Evolutionary conservation across 2,113 vertebrate species (phyloP).

Genomic region (Heliornis fulica): DNA sequence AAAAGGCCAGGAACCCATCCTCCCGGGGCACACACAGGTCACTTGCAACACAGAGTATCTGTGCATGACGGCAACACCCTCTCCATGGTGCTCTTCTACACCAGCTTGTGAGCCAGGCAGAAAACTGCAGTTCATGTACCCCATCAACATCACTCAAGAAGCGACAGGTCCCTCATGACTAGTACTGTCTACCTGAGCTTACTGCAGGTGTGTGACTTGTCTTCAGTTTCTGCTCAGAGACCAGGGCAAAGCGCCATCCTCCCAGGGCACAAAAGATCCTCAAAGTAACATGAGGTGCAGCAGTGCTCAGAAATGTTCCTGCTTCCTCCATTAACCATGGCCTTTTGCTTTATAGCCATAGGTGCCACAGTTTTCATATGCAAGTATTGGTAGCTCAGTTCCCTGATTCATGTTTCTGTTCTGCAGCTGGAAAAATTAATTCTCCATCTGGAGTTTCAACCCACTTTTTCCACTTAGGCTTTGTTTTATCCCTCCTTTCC

Average conservation of each 20-base stretch:
- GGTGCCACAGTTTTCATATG: background rate
- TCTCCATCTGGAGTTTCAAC: background rate
- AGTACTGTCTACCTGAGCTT: background rate
- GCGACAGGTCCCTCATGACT: background rate
- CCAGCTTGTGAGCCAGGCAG: background rate
- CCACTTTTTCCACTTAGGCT: background rate
- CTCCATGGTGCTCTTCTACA: background rate
- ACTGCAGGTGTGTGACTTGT: background rate
- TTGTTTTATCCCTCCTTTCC: background rate
- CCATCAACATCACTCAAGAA: accelerated
- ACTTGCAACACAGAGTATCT: background rate
- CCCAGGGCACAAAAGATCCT: background rate
- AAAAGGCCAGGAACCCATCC: background rate
- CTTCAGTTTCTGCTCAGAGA: background rate
- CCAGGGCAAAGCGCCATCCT: background rate
- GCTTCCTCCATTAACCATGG: background rate
- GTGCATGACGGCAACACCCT: background rate
- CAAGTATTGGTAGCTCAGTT: background rate
- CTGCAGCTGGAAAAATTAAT: background rate
- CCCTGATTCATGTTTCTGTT: background rate
- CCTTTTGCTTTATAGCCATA: background rate
- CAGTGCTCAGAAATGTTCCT: background rate
- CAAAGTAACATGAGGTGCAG: background rate
- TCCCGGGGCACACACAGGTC: background rate
- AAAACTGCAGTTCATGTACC: background rate